Conservation (phyloP, 2,888 invertebrate species). For the Masnerella sp. region DNA sequence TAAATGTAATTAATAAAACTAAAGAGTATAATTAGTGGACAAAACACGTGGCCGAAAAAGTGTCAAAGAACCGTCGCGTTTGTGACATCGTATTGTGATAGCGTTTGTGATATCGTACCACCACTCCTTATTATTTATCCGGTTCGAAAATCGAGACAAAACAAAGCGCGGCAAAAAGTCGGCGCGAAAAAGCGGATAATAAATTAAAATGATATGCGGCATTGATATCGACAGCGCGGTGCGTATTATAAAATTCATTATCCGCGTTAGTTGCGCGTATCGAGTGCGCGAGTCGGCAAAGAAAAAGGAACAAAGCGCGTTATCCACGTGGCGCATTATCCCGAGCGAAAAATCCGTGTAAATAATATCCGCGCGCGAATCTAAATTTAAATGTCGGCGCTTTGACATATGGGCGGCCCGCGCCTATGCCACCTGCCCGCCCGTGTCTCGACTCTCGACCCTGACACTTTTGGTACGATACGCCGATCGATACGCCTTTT, state of each 20-base stretch:
- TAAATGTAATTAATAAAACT: too few relatives aligned
- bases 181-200: constrained; percentile 20
- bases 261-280: constrained; percentile 28
- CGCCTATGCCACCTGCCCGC: constrained; percentile 52
- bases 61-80: too few relatives aligned
- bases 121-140: too few relatives aligned
- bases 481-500: constrained; percentile 42
- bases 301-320: constrained; percentile 26
- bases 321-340: constrained; percentile 38
- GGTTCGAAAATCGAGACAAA: constrained; percentile 1
- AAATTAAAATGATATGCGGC: constrained; percentile 43
- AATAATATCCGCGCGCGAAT: constrained; percentile 55
- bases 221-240: constrained; percentile 21
- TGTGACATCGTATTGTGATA: too few relatives aligned
- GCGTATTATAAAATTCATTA: constrained; percentile 38
- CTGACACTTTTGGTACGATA: constrained; percentile 58
- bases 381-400: constrained; percentile 58
- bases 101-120: too few relatives aligned
- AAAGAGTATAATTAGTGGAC: too few relatives aligned
- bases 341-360: constrained; percentile 55
- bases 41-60: too few relatives aligned
- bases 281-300: constrained; percentile 18
- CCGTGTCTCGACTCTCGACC: constrained; percentile 53
- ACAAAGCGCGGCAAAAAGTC: background rate
- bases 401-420: constrained; percentile 51